A percentile compares a stretch with the other conserved stretches of the same genome.
These are phyloP conservation scores for Cuculus canorus DNA, from an alignment of 2,797 vertebrate genomes.

Conservation along the genomic window DNA sequence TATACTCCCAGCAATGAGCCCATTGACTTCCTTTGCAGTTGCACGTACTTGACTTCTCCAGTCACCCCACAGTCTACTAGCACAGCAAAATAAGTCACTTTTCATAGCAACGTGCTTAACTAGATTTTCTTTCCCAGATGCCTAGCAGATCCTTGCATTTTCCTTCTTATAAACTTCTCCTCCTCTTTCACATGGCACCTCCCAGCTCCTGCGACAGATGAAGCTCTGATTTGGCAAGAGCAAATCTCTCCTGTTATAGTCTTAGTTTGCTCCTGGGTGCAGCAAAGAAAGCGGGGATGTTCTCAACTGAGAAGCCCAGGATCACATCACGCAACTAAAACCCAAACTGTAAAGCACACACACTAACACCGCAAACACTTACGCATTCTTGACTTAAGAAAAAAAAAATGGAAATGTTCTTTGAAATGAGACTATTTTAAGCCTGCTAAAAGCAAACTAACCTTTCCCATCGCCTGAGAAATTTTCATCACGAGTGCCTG, in stretches of 20 bases:
- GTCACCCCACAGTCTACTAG: neutral
- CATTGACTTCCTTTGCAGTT: constrained; percentile 18
- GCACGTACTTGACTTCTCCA: neutral
- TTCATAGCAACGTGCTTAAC: neutral
- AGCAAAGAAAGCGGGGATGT: neutral
- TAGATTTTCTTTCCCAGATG: neutral
- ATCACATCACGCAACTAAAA: neutral
- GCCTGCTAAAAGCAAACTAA: constrained; percentile 33
- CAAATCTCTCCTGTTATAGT: neutral
- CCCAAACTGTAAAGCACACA: neutral
- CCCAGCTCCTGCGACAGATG: neutral
- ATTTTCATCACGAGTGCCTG: neutral
- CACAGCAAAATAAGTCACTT: neutral
- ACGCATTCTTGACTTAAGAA: neutral
- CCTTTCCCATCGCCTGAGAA: constrained; percentile 15
- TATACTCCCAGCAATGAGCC: neutral
- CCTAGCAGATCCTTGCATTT: neutral
- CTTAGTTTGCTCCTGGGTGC: neutral
- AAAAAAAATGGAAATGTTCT: neutral
- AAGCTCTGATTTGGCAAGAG: neutral
- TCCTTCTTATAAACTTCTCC: neutral
- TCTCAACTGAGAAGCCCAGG: neutral
- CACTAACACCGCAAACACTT: neutral
- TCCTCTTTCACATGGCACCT: neutral
- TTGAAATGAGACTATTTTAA: constrained; percentile 48